These are phyloP conservation scores for Fistularia tabacaria DNA, from an alignment of 2,797 vertebrate species.

Conservation along the genomic window DNA sequence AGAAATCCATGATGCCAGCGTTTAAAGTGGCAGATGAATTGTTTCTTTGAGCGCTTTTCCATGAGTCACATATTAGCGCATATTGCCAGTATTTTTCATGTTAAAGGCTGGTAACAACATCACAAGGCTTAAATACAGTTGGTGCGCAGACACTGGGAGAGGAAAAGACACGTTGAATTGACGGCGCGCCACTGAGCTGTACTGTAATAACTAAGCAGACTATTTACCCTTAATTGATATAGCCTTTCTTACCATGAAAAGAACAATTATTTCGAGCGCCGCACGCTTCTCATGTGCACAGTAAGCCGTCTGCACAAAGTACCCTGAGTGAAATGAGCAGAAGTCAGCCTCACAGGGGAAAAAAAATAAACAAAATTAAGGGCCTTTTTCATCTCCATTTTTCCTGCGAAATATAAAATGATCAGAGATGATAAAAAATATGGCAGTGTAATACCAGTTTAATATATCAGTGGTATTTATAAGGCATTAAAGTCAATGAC, in stretches of 20 bases:
- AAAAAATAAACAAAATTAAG: conserved; percentile 18
- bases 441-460: conserved; percentile 72
- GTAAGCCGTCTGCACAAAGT: conserved; percentile 77
- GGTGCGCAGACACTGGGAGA: conserved; percentile 30
- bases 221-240: conserved; percentile 84
- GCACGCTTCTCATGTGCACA: conserved; percentile 74
- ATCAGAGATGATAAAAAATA: conserved; percentile 73
- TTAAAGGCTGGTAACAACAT: conserved; percentile 55
- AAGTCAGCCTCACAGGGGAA: conserved; percentile 57
- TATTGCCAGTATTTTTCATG: conserved; percentile 41
- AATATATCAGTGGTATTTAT: conserved; percentile 80
- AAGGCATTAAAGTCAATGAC: conserved; percentile 77
- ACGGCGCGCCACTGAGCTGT: conserved; percentile 73
- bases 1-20: conserved; percentile 42
- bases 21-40: conserved; percentile 56
- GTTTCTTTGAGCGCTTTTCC: conserved; percentile 50
- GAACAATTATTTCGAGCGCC: conserved; percentile 78
- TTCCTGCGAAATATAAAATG: conserved; percentile 71
- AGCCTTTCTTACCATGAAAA: conserved; percentile 82
- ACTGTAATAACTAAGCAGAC: conserved; percentile 78
- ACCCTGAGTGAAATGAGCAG: conserved; percentile 74
- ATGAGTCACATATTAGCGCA: conserved; percentile 53
- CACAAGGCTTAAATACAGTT: conserved; percentile 67
- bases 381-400: conserved; percentile 53
- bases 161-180: conserved; percentile 49